Conservation (phyloP, 2,113 vertebrate species). For the Pseudorhombus dupliciocellatus region DNA sequence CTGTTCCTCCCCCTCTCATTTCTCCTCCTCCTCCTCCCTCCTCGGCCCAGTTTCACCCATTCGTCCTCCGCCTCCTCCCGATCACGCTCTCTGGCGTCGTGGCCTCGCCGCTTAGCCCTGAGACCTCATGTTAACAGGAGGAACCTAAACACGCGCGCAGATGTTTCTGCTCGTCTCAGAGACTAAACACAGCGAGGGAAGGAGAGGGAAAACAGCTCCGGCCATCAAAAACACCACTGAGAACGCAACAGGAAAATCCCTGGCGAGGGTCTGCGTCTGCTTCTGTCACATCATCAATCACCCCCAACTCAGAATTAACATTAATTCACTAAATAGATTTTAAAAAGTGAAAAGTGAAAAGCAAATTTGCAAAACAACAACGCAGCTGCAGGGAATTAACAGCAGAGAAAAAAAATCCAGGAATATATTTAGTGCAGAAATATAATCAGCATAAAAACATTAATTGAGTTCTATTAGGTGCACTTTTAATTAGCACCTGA, state of each 20-base stretch:
- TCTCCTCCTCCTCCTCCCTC: not conserved
- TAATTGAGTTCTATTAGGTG: too few species aligned
- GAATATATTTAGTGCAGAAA: too few species aligned
- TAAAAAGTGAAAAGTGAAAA: too few species aligned
- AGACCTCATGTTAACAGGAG: constrained; percentile 18
- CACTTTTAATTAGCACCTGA: too few species aligned
- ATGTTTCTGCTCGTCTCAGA: constrained; percentile 48
- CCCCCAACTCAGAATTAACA: too few species aligned
- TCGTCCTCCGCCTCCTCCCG: not conserved
- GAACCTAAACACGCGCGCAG: constrained; percentile 30
- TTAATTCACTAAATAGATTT: too few species aligned
- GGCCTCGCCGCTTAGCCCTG: constrained; percentile 27
- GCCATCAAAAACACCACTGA: constrained; percentile 35
- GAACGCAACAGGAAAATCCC: too few species aligned
- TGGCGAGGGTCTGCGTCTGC: not conserved
- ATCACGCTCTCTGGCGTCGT: not conserved
- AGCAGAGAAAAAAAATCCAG: too few species aligned
- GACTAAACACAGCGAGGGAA: constrained; percentile 59
- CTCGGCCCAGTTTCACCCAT: too few species aligned
- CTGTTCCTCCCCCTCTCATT: not conserved
- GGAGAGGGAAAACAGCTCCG: constrained; percentile 23
- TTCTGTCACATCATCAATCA: not conserved
- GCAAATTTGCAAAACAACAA: too few species aligned
- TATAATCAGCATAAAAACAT: too few species aligned
- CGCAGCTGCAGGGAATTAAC: too few species aligned